Base-by-base conservation (phyloP, 2,797 vertebrate genomes). In the Amphiprion clarkii region DNA sequence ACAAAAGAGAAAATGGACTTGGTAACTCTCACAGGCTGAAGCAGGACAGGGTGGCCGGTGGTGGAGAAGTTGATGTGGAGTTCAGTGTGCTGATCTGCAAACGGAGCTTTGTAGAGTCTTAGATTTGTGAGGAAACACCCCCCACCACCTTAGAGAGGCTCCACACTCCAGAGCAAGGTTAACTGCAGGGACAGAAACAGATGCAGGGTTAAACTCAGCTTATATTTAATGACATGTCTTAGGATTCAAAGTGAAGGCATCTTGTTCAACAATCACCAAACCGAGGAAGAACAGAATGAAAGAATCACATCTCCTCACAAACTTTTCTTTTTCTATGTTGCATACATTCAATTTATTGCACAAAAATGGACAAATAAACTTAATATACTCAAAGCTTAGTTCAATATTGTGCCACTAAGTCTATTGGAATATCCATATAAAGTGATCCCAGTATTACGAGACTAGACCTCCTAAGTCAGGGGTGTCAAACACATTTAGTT, bases 161-260 rank as follows among this genome's bases (percentile, higher is more conserved):
- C 93, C 95, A 91, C 94, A 81, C 92, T 95, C 94, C 87, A 72
- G 59, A 94, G 96, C 94, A 89, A 95, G 95, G 97, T 97, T 99
- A 99, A 96, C 98, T 99, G 63, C 69, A 90, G 66, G 71, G 72
- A 77, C 58, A 92, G 39, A 86, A 53, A 81, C 0, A 58, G 19
- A 27, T 3, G 4, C 27, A 72, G 6, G 64, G 78, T 92, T 87
- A 91, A 85, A 81, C 71, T 81, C 29, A 77, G 49, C 58, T 67
- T 57, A 79, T 55, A 63, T n/a, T 13, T 58, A 42, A 33, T 1
- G 19, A 33, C 2, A 0, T 8, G 10, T 42, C 40, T 42, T 33
- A 7, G 0, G 33, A 33, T 33, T 33, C 7, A 33, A 33, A 36
- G 14, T n/a, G 1, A 51, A 40, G 23, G 21, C 1, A 0, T 42